Evolutionary conservation across 1,140 invertebrate species (phyloP).

Genomic region (Lordiphosa clarofinis): DNA sequence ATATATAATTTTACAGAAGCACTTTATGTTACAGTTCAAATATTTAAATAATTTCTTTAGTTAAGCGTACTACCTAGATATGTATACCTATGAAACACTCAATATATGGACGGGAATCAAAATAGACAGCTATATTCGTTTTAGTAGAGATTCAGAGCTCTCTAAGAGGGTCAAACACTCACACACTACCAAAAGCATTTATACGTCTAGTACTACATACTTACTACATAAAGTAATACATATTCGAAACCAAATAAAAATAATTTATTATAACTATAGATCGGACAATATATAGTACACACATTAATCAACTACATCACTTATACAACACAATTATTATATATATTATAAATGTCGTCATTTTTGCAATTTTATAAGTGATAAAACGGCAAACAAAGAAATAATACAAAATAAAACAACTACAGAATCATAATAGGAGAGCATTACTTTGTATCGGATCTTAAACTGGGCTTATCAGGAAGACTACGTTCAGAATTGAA

Average conservation of each 20-base stretch:
- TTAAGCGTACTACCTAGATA: constrained; percentile 43
- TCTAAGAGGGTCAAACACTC: constrained; percentile 36
- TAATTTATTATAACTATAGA: constrained; percentile 59
- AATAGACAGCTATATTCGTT: constrained; percentile 31
- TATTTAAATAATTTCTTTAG: constrained; percentile 47
- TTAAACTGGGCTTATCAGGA: too few relatives aligned
- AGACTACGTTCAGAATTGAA: too few relatives aligned
- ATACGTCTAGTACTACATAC: constrained; percentile 28
- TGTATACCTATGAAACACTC: constrained; percentile 9
- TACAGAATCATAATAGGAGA: constrained; percentile 3
- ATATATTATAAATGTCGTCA: constrained; percentile 24
- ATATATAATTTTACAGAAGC: constrained; percentile 38
- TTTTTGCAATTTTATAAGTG: constrained; percentile 73
- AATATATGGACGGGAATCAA: constrained; percentile 35
- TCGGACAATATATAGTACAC: constrained; percentile 57
- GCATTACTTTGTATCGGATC: too few relatives aligned
- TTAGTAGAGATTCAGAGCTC: constrained; percentile 29
- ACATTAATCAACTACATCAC: constrained; percentile 56
- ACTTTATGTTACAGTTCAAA: constrained; percentile 76
- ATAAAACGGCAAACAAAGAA: constrained; percentile 48
- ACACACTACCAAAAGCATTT: constrained; percentile 56
- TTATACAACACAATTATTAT: constrained; percentile 14
- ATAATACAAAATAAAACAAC: constrained; percentile 35
- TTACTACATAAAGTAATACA: constrained; percentile 20
- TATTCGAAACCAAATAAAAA: constrained; percentile 21